phyloP scores from a whole-genome alignment of 2,888 invertebrate species.

The Balanococcus diminutus region DNA sequence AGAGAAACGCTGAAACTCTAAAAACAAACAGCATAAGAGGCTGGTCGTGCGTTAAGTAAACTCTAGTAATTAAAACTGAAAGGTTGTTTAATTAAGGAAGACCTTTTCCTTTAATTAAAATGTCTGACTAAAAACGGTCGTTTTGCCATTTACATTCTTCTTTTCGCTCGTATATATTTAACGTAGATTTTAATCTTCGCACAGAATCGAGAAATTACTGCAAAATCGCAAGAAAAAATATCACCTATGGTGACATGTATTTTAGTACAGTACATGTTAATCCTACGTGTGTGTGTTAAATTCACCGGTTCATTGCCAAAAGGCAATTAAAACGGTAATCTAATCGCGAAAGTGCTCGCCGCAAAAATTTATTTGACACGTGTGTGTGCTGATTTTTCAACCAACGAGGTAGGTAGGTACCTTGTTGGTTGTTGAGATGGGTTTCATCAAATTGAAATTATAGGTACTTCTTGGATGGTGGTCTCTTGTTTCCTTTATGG shows the following conservation, averaged over 20 bases:
- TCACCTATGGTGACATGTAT: not conserved
- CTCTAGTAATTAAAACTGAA: conserved; percentile 47
- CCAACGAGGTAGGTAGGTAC: not conserved
- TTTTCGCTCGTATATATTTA: conserved; percentile 21
- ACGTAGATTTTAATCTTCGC: conserved; percentile 24
- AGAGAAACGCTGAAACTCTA: conserved; percentile 7
- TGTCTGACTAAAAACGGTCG: conserved; percentile 24
- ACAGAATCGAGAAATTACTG: conserved; percentile 18
- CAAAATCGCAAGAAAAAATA: not conserved
- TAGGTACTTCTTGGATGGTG: no score
- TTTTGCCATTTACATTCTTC: conserved; percentile 47
- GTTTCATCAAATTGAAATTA: not conserved
- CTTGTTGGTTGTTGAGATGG: not conserved
- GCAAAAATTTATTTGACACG: not conserved
- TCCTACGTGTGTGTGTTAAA: not conserved
- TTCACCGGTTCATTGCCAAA: conserved; percentile 7
- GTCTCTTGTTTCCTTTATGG: no score
- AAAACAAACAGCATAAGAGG: conserved; percentile 39
- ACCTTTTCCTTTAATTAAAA: conserved; percentile 52
- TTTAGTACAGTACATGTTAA: not conserved
- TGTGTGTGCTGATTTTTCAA: not conserved
- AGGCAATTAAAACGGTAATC: conserved; percentile 27
- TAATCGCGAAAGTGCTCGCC: not conserved
- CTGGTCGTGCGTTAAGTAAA: conserved; percentile 44
- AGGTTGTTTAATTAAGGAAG: conserved; percentile 50